phyloP scores from a whole-genome alignment of 92 coral and sea anemone genomes.

The Paramuricea clavata region DNA sequence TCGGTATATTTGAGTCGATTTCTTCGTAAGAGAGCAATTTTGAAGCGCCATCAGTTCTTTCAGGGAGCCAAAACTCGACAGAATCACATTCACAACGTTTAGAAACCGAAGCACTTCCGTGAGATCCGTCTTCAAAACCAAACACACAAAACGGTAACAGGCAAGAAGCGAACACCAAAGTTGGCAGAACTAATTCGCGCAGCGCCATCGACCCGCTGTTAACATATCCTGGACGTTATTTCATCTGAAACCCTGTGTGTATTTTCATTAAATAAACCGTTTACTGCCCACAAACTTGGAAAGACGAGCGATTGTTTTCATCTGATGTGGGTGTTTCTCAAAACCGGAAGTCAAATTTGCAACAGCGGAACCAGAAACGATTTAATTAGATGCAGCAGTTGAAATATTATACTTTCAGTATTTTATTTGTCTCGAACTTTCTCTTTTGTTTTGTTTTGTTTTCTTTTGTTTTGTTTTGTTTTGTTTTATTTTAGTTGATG shows the following conservation, averaged over 20 bases:
- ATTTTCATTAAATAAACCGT: neutral
- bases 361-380: neutral
- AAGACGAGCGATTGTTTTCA: neutral
- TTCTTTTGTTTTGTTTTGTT: too few species aligned
- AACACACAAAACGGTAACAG: neutral
- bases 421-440: too few species aligned
- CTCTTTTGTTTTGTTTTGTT: too few species aligned
- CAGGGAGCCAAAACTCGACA: slow-evolving; percentile 16
- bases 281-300: neutral
- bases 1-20: neutral
- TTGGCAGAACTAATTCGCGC: neutral
- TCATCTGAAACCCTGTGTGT: neutral
- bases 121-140: neutral
- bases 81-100: slow-evolving; percentile 16
- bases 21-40: slow-evolving; percentile 24
- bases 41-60: neutral
- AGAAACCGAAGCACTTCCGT: neutral
- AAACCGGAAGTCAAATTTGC: neutral
- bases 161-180: neutral
- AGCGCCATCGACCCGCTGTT: neutral
- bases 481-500: too few species aligned
- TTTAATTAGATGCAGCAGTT: too few species aligned
- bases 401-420: too few species aligned
- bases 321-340: neutral
- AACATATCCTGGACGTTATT: neutral